These are phyloP conservation scores for Hymenochirus boettgeri DNA, from an alignment of 2,113 vertebrate genomes.

Conservation along the genomic window DNA sequence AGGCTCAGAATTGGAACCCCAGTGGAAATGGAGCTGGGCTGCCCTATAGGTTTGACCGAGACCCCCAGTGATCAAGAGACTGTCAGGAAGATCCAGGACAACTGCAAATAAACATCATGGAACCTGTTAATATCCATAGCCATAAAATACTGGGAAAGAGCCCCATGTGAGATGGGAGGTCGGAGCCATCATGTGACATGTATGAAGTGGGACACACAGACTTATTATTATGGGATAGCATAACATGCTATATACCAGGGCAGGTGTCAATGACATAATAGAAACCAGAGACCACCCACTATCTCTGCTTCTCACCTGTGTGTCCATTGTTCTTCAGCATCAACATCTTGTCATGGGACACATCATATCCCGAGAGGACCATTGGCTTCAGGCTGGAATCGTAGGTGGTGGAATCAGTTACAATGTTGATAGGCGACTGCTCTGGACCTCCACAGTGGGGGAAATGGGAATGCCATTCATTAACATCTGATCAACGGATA, in stretches of 20 bases:
- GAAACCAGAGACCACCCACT: neutral
- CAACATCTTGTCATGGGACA: conserved; percentile 41
- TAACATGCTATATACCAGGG: too few species aligned
- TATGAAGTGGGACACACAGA: too few species aligned
- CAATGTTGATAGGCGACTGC: conserved; percentile 67
- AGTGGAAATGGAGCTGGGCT: conserved; percentile 66
- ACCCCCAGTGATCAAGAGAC: conserved; percentile 54
- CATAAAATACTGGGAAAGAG: too few species aligned
- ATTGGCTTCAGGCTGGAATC: conserved; percentile 46
- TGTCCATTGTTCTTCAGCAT: conserved; percentile 65
- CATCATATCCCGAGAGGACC: conserved; percentile 55
- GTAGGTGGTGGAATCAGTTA: conserved; percentile 34
- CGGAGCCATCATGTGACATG: too few species aligned
- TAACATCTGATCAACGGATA: conserved; percentile 1
- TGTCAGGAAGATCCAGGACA: conserved; percentile 51
- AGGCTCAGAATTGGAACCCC: conserved; percentile 41
- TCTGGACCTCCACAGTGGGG: conserved; percentile 32
- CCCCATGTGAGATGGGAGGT: too few species aligned
- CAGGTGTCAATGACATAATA: neutral
- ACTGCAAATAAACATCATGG: conserved; percentile 58
- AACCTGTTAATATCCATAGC: too few species aligned
- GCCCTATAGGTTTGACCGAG: conserved; percentile 61
- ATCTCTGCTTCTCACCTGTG: conserved; percentile 50
- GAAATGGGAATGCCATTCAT: conserved; percentile 47
- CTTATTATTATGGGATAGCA: too few species aligned